Evolutionary conservation across 2,113 vertebrate genomes (phyloP).

Genomic region (Willisornis vidua): DNA sequence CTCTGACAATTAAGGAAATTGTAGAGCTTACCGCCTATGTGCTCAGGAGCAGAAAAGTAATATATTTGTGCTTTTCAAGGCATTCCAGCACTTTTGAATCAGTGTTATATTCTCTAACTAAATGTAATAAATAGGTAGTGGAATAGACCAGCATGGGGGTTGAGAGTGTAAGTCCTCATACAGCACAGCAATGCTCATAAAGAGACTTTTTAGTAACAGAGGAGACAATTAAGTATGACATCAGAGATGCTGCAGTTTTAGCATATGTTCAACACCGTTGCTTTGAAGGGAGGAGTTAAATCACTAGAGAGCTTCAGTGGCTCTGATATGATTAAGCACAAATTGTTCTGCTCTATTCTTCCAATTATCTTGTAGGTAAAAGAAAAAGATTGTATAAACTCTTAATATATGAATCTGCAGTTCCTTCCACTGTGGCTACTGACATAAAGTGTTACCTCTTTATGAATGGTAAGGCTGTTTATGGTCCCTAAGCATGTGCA

Average conservation of each 20-base stretch:
- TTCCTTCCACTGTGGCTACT: background rate
- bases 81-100: conserved; percentile 2
- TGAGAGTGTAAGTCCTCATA: background rate
- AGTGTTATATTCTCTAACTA: background rate
- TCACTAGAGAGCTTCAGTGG: background rate
- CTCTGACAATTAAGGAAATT: conserved; percentile 31
- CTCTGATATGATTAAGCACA: conserved; percentile 58
- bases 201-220: conserved; percentile 51
- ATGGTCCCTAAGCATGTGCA: background rate
- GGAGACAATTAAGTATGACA: conserved; percentile 58
- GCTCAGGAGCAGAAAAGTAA: background rate
- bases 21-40: background rate
- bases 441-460: background rate
- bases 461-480: background rate
- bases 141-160: conserved; percentile 55
- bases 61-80: conserved; percentile 16
- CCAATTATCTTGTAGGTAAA: conserved; percentile 27
- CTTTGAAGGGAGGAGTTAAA: conserved; percentile 53
- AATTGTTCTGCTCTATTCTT: conserved; percentile 47
- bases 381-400: background rate
- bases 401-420: background rate
- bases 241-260: conserved; percentile 32
- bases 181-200: conserved; percentile 51
- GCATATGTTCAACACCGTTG: background rate
- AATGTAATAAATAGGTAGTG: conserved; percentile 51